Base-by-base conservation (phyloP, 2,797 vertebrate species). In the Labroides dimidiatus region DNA sequence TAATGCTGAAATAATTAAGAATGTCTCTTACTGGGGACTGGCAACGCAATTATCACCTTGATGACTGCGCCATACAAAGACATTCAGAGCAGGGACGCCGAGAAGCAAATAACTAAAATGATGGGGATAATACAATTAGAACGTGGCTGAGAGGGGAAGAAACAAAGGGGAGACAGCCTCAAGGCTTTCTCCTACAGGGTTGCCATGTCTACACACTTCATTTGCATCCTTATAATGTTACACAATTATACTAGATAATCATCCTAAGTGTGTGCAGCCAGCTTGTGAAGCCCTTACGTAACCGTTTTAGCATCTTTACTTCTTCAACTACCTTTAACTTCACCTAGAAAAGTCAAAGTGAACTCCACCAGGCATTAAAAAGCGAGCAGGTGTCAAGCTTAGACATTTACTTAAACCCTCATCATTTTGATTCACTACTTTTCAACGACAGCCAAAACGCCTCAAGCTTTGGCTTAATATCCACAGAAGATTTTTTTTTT, bases 41-140 rank as follows among this genome's bases (percentile, higher is more conserved):
- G 83, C 77, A 86, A 90, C 81, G 90, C 90, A 93, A 92, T 93
- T 92, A 92, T 89, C 88, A 90, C 89, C 86, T 92, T 90, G 89
- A 92, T 92, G 86, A 87, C 82, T 80, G 84, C 58, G 71, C 85
- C 74, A 57, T 87, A 85, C 88, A 91, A 92, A 85, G 87, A 78
- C 83, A 84, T 86, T 92, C 76, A 75, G 82, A 86, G 71, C 70
- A 79, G 75, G 80, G 70, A 84, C 77, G 82, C 62, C 41, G 75
- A 81, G 80, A 80, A 78, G 84, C 82, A 84, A 89, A 86, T 88
- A 86, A 88, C 84, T 83, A 80, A 89, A 90, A 90, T 88, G 80
- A 88, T 20, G 76, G 65, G 68, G 85, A 86, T 85, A 84, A 87
- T 82, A 84, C 81, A 91, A 89, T 87, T 87, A 88, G 80, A 90